Evolutionary conservation across 2,113 vertebrate species (phyloP), one percentile per base, ranked within the genome.

Genomic region (Pyrgilauda ruficollis): DNA sequence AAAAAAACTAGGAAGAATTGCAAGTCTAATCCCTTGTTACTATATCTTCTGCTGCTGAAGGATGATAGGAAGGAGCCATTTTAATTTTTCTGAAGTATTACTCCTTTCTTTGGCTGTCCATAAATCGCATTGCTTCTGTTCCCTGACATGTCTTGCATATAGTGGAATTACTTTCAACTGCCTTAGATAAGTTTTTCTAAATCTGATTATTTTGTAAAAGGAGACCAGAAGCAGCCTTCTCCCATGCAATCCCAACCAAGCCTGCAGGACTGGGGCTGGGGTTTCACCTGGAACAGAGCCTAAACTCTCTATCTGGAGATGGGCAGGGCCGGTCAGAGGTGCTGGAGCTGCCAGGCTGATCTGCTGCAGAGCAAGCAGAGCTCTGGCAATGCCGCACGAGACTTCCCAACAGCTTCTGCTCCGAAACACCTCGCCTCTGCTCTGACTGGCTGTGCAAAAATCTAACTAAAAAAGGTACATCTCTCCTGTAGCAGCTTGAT

Each of bases 311-410:
- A 2, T 21, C 37, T 83, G 58, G n/a, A 75, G 46, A 31, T 20
- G 52, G 56, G 44, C 2, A 5, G 23, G 20, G 47, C 30, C 4
- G 6, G 33, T 9, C 23, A 35, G 46, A 30, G n/a, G 17, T 52
- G 59, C 15, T 0, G 2, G 72, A 66, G 20, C 28, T 58, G 62
- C 31, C 1, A 0, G 0, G 0, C 1, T 53, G 37, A 7, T 47
- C 64, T 59, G 14, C 11, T 68, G 37, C 52, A 70, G 55, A 31
- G 7, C 43, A 18, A 39, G 44, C 27, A 46, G 26, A 70, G 28
- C 30, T 59, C 59, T 33, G 30, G 39, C 11, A 47, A 1, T 59
- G 59, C 47, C 35, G 31, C 13, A 69, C 0, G 0, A 23, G 17
- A 46, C 31, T 10, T 13, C 7, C 14, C 15, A 44, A 7, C 6